Evolutionary conservation across 53 echinoderm and acorn worm genomes (phyloP).

Genomic region (Mesocentrotus franciscanus): DNA sequence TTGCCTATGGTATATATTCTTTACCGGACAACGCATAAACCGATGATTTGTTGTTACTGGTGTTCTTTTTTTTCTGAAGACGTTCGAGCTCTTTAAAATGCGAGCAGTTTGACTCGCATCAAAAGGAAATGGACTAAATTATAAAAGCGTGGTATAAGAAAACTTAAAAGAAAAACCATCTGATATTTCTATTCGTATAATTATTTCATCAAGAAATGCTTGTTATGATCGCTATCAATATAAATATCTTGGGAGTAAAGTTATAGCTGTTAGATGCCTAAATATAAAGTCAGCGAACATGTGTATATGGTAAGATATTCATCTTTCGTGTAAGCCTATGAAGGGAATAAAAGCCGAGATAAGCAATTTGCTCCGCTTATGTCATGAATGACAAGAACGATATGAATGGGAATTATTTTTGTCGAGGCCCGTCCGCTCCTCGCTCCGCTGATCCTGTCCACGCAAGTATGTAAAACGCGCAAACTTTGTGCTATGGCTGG

Average conservation of each 20-base stretch:
- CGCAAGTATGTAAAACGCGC: slow-evolving; percentile 51
- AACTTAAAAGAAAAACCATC: too few relatives aligned
- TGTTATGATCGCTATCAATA: neutral
- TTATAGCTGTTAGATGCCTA: neutral
- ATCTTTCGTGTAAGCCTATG: neutral
- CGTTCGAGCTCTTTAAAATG: too few relatives aligned
- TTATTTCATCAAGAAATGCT: neutral
- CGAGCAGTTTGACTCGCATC: neutral
- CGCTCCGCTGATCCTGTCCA: slow-evolving; percentile 13
- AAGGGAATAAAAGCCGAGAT: neutral
- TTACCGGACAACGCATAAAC: too few relatives aligned
- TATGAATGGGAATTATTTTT: slow-evolving; percentile 56
- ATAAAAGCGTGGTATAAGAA: neutral
- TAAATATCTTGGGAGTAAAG: neutral
- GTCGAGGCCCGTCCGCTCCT: slow-evolving; percentile 25
- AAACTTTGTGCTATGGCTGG: slow-evolving; percentile 19
- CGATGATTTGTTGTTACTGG: too few relatives aligned
- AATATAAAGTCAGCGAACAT: neutral
- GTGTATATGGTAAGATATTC: neutral
- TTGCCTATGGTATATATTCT: too few relatives aligned
- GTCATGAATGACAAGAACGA: slow-evolving; percentile 57
- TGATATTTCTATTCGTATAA: too few relatives aligned
- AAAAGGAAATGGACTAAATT: neutral
- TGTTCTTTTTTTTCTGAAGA: too few relatives aligned
- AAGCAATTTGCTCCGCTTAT: slow-evolving; percentile 57